phyloP scores from a whole-genome alignment of 1,140 invertebrate species.

The Littorina saxatilis region DNA sequence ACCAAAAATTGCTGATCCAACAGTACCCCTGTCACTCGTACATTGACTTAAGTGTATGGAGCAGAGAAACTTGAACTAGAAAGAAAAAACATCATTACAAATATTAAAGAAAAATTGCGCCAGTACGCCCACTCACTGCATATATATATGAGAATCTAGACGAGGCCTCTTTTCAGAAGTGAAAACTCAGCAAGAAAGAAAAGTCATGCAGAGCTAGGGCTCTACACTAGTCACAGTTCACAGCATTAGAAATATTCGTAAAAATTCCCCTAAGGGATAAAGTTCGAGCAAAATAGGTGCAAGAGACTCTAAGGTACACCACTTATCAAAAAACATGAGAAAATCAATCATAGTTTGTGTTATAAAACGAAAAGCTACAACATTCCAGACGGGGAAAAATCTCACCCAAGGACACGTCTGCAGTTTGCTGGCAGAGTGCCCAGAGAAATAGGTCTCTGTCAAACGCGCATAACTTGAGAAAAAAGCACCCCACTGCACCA shows the following conservation, averaged over 20 bases:
- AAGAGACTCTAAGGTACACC: not conserved
- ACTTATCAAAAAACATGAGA: not conserved
- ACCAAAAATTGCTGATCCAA: too few relatives aligned
- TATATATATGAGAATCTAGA: too few relatives aligned
- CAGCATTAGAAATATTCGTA: not conserved
- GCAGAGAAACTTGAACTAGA: too few relatives aligned
- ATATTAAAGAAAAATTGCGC: too few relatives aligned
- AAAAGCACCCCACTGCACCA: not conserved
- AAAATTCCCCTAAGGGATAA: not conserved
- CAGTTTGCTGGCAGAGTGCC: slow-evolving; percentile 29
- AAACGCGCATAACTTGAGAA: slow-evolving; percentile 6
- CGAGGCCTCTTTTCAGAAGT: too few relatives aligned
- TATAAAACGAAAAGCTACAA: not conserved
- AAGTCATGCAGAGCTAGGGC: too few relatives aligned
- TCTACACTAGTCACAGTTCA: too few relatives aligned
- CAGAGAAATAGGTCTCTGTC: not conserved
- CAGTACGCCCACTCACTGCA: too few relatives aligned
- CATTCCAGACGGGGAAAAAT: slow-evolving; percentile 9
- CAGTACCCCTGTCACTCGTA: too few relatives aligned
- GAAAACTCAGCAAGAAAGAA: not conserved
- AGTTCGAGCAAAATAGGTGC: not conserved
- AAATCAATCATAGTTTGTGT: not conserved
- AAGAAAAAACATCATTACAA: too few relatives aligned
- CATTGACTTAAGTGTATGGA: too few relatives aligned
- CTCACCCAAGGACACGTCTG: not conserved